These are phyloP conservation scores for Phyllostomus hastatus DNA, from an alignment of 2,113 vertebrate genomes.

Conservation along the genomic window DNA sequence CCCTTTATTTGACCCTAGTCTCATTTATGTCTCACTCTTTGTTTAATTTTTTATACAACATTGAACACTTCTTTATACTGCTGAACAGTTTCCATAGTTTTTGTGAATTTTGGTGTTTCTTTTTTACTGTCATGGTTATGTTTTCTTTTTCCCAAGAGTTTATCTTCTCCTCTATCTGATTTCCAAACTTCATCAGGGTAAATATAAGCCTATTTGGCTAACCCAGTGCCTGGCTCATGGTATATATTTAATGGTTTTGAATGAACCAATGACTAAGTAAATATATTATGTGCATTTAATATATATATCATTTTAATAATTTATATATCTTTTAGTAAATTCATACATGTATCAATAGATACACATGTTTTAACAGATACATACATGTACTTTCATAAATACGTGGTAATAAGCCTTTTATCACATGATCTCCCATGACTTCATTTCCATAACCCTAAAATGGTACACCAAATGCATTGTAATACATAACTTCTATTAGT, in stretches of 20 bases:
- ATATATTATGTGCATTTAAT: background rate
- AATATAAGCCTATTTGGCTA: background rate
- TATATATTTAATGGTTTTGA: background rate
- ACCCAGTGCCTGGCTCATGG: background rate
- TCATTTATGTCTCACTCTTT: background rate
- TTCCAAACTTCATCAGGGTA: background rate
- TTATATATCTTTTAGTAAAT: background rate
- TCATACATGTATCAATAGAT: background rate
- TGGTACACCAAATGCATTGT: background rate
- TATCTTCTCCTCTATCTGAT: background rate
- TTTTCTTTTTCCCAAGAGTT: background rate
- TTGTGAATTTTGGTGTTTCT: background rate
- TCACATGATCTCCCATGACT: background rate
- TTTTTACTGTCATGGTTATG: background rate
- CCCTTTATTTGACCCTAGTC: background rate
- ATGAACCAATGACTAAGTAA: background rate
- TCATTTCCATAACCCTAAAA: background rate
- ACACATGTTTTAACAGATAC: background rate
- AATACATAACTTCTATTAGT: background rate
- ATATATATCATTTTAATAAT: background rate
- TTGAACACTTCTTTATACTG: background rate
- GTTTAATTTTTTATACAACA: background rate
- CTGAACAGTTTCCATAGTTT: background rate
- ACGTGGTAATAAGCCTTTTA: background rate
- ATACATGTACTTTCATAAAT: background rate